Evolutionary conservation across 2,888 invertebrate species (phyloP).

Genomic region (Nowickia ferox): DNA sequence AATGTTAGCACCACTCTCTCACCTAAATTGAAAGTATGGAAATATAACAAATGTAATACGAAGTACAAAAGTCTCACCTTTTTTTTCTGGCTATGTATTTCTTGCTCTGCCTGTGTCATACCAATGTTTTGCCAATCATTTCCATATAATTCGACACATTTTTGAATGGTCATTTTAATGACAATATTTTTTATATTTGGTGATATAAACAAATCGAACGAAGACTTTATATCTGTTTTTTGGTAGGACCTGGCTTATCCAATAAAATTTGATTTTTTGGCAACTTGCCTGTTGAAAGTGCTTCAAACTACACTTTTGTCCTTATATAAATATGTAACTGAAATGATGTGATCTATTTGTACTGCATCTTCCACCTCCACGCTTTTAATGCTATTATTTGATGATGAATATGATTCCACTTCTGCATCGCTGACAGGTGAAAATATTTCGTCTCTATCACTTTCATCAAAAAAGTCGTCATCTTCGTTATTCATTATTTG

Average conservation of each 20-base stretch:
- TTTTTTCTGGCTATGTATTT: slow-evolving; percentile 3
- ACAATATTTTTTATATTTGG: slow-evolving; percentile 25
- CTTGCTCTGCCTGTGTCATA: not conserved
- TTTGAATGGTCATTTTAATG: slow-evolving; percentile 20
- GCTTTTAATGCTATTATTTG: slow-evolving; percentile 15
- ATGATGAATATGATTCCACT: slow-evolving; percentile 8
- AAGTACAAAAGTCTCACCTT: slow-evolving; percentile 11
- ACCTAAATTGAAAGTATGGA: not conserved
- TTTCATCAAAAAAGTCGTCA: slow-evolving; percentile 8
- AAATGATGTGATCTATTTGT: slow-evolving; percentile 19
- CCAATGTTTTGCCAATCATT: not conserved
- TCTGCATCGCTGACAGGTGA: slow-evolving; percentile 9
- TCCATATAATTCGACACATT: no score
- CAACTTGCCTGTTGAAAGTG: not conserved
- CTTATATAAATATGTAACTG: slow-evolving; percentile 17
- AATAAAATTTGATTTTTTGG: slow-evolving; percentile 25
- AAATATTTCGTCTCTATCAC: no score
- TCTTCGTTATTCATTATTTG: no score
- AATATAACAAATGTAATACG: no score
- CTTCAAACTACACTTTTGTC: slow-evolving; percentile 7
- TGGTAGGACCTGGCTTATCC: not conserved
- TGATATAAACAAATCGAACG: slow-evolving; percentile 22
- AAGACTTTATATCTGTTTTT: slow-evolving; percentile 1
- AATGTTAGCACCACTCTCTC: no score
- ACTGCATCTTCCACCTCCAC: slow-evolving; percentile 17